Evolutionary conservation across 2,888 invertebrate genomes (phyloP), one percentile per base, ranked within the genome.

Genomic region (Stegana nigrithorax): DNA sequence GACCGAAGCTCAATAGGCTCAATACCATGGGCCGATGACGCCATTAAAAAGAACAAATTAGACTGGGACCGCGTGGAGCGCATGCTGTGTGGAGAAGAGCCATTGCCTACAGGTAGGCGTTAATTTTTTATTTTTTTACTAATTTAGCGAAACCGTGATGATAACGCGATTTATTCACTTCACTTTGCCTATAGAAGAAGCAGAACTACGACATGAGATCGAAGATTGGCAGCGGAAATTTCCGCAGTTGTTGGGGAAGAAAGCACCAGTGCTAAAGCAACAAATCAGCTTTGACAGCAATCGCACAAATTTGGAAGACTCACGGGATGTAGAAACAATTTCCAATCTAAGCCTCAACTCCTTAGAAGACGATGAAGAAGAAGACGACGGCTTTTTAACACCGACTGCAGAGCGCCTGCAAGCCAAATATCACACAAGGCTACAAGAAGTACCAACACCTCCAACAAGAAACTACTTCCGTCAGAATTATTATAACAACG

Each of bases 11-110:
- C 84, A 6, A 80, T 84, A 59, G 83, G 84, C n/a, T 85, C 85
- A 23, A 85, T 86, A 62, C 85, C 85, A 0, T 86, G 86, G 86
- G 85, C 85, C 2, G 84, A 85, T 62, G 86, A 86, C 75, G 85
- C 86, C 14, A 83, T 86, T 12, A 85, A 85, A 58, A 82, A 85
- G 65, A 86, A 86, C 62, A 81, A 83, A 68, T 64, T 79, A 17
- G 84, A 83, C 66, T 86, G 86, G 86, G 84, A 85, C 59, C 78
- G 76, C 12, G 80, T 86, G 4, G 85, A 86, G 47, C 72, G 82
- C 7, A 81, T 85, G 76, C 70, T 86, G 39, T 73, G 76, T 29
- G 83, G 84, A 0, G 78, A 84, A 60, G 76, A 84, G 29, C 44
- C 68, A 0, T 53, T 85, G 19, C 65, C 68, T n/a, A n/a, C n/a